Evolutionary conservation across 2,888 invertebrate species (phyloP).

Genomic region (Lepidocyrtinus sp.): DNA sequence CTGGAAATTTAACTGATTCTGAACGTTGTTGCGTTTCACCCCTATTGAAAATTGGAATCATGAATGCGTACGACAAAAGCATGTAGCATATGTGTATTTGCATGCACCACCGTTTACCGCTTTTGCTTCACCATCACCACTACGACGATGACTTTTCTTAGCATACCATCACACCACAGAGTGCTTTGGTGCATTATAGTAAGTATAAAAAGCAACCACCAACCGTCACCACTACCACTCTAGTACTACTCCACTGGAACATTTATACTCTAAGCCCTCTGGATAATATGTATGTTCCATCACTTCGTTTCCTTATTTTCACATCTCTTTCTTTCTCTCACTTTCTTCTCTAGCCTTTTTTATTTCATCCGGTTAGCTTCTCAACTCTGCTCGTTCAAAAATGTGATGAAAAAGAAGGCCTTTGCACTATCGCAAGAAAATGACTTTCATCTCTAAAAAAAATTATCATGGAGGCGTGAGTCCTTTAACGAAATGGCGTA

Average conservation of each 20-base stretch:
- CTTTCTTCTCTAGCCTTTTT: constrained; percentile 4
- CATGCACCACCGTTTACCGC: constrained; percentile 3
- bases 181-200: constrained; percentile 1
- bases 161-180: constrained; percentile 13
- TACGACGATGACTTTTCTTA: background rate
- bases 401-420: too few relatives aligned
- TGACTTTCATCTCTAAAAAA: too few relatives aligned
- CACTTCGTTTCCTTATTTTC: background rate
- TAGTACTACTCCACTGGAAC: background rate
- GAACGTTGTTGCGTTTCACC: background rate
- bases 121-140: too few relatives aligned
- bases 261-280: too few relatives aligned
- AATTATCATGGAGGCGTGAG: too few relatives aligned
- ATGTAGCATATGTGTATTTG: constrained; percentile 1
- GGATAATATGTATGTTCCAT: too few relatives aligned
- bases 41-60: background rate
- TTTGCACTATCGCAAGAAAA: too few relatives aligned
- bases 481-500: too few relatives aligned
- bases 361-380: constrained; percentile 9
- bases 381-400: constrained; percentile 19
- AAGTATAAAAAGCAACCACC: background rate
- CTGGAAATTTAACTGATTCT: background rate
- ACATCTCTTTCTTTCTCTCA: background rate
- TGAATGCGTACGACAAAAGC: background rate
- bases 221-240: background rate